Evolutionary conservation across 2,888 invertebrate genomes (phyloP).

Genomic region (Tolmerus cingulatus): DNA sequence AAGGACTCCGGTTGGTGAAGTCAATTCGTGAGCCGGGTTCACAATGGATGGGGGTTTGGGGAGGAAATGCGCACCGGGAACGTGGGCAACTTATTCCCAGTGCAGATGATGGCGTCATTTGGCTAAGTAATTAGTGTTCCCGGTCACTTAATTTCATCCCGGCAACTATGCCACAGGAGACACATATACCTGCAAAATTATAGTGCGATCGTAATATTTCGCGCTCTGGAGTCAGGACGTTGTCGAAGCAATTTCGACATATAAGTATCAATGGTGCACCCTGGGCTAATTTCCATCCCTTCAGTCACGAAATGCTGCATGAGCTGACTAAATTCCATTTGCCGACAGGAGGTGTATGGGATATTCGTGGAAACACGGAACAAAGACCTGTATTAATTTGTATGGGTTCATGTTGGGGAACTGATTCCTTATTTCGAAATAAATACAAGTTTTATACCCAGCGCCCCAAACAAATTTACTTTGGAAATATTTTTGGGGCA

Average conservation of each 20-base stretch:
- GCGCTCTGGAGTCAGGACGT: not conserved
- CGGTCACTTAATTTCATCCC: not conserved
- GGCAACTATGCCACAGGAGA: not conserved
- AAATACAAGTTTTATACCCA: not conserved
- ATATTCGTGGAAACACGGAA: not conserved
- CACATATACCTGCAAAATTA: not conserved
- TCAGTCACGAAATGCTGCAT: not conserved
- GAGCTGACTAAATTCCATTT: not conserved
- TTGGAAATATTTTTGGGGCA: not conserved
- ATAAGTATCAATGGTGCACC: not conserved
- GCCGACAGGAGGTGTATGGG: not conserved
- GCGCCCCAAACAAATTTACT: not conserved
- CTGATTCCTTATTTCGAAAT: not conserved
- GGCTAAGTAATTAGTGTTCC: not conserved
- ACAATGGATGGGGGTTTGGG: not conserved
- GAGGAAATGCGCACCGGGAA: not conserved
- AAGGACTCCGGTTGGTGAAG: not conserved
- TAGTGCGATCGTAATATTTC: not conserved
- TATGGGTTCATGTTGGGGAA: not conserved
- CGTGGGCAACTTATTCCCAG: not conserved
- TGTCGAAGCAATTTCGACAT: not conserved
- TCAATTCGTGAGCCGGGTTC: not conserved
- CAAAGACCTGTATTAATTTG: not conserved
- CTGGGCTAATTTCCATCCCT: not conserved
- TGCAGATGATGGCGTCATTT: not conserved